Base-by-base conservation (phyloP, 2,113 vertebrate species). In the Marcusenius ussheri region DNA sequence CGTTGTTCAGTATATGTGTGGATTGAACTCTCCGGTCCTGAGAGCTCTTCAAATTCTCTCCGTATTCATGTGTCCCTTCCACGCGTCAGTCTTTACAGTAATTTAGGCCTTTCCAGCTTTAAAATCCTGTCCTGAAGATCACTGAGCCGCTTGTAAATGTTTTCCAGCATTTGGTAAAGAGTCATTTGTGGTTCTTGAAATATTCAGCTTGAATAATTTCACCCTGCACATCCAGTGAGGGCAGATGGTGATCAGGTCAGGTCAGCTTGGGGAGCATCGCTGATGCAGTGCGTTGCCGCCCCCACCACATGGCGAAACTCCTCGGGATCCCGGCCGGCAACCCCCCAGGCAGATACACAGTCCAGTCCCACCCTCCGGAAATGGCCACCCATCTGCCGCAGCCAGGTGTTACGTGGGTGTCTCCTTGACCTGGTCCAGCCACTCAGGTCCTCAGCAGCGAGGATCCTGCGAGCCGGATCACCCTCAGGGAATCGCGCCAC, bases 211-310 rank as follows among this genome's bases (percentile, higher is more conserved):
- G 70, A 77, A 85, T 49, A 47, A 85, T 47, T 84, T 47, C 45
- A 47, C 3, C 66, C 27, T 35, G 8, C 9, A 35, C 27, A 84
- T 45, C 21, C 5, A 84, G 46, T 35, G 42, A 84, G 39, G 49
- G 39, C 5, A 47, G 50, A 51, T 51, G 46, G 49, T 45, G 31
- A 15, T 42, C 49, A 51, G 50, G 17, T 53, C 51, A 53, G 17
- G 51, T 53, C 15, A 17, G 17, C 1, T 53, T 19, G 17, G 51
- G 51, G 51, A 19, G 3, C 17, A 0, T 17, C 17, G 1, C 1
- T 0, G 15, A 19, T 53, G 17, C 1, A 53, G 4, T 1, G 3
- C 1, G 0, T 51, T 51, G 50, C 50, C 3, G 3, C 15, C 0
- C 17, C 51, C 51, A 53, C 51, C 51, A 53, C 51, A 53, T 19